Evolutionary conservation across 2,797 vertebrate species (phyloP).

Genomic region (Danio albolineatus): DNA sequence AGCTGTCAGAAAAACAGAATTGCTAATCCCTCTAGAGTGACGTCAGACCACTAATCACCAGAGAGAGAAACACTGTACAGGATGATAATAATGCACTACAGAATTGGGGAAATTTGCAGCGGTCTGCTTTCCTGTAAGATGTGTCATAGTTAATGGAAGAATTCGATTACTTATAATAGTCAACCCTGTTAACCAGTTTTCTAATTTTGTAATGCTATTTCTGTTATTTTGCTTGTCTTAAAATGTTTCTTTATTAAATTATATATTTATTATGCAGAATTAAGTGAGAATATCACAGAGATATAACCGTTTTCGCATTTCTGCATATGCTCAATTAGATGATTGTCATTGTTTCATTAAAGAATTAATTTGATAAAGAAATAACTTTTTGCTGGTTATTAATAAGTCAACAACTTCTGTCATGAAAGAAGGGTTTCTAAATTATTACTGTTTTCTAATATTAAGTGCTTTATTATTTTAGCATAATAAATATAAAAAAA

Average conservation of each 20-base stretch:
- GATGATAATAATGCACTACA: background rate
- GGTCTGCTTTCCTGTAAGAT: background rate
- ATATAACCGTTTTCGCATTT: too few relatives aligned
- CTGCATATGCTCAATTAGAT: too few relatives aligned
- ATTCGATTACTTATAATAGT: background rate
- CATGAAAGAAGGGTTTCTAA: background rate
- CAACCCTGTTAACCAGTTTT: too few relatives aligned
- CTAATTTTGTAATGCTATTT: background rate
- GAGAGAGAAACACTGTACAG: background rate
- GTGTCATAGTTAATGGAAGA: background rate
- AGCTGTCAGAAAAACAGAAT: conserved; percentile 17
- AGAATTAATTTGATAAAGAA: too few relatives aligned
- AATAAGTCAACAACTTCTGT: too few relatives aligned
- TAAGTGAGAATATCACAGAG: too few relatives aligned
- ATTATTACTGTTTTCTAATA: background rate
- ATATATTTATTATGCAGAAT: too few relatives aligned
- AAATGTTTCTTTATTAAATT: too few relatives aligned
- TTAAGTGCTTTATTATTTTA: background rate
- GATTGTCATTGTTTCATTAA: too few relatives aligned
- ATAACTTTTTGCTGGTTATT: too few relatives aligned
- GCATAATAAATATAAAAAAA: too few relatives aligned
- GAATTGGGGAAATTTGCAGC: background rate
- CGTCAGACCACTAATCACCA: background rate
- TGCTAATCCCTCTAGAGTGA: conserved; percentile 20
- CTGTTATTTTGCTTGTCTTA: background rate